phyloP scores from a whole-genome alignment of 2,797 vertebrate species.

The Catamblyrhynchus diadema region DNA sequence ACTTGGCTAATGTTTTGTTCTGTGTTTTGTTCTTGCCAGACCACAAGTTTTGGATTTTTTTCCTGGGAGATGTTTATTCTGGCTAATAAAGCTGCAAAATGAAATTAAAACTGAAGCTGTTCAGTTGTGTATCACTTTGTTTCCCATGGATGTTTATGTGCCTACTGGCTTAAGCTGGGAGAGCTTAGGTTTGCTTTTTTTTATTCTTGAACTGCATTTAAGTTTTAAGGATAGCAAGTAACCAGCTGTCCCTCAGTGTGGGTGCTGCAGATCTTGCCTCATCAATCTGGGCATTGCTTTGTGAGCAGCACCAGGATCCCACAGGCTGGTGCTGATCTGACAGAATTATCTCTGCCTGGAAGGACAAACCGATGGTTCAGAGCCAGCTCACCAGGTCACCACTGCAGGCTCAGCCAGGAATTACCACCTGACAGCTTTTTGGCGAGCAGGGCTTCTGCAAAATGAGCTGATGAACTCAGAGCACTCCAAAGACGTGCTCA shows the following conservation, averaged over 20 bases:
- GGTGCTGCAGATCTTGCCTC: neutral
- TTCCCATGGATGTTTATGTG: neutral
- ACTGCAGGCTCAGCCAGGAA: neutral
- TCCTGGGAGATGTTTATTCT: neutral
- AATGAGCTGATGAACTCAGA: neutral
- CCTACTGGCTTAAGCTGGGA: neutral
- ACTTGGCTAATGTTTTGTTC: slow-evolving; percentile 1
- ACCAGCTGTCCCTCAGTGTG: neutral
- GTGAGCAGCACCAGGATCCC: neutral
- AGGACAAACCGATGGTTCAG: neutral
- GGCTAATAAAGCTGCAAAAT: slow-evolving; percentile 32
- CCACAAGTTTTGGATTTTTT: neutral
- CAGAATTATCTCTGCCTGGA: neutral
- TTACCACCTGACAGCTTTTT: neutral
- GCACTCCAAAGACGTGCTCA: neutral
- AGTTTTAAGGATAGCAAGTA: neutral
- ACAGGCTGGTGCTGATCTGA: neutral
- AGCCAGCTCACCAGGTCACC: neutral
- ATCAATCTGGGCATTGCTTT: neutral
- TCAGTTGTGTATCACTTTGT: neutral
- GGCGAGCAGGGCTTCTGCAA: neutral
- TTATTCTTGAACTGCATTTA: neutral
- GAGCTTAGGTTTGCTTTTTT: neutral
- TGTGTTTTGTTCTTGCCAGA: neutral
- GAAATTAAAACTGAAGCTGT: neutral